These are phyloP conservation scores for Chalcis sispes DNA, from an alignment of 2,888 invertebrate genomes.

Conservation along the genomic window DNA sequence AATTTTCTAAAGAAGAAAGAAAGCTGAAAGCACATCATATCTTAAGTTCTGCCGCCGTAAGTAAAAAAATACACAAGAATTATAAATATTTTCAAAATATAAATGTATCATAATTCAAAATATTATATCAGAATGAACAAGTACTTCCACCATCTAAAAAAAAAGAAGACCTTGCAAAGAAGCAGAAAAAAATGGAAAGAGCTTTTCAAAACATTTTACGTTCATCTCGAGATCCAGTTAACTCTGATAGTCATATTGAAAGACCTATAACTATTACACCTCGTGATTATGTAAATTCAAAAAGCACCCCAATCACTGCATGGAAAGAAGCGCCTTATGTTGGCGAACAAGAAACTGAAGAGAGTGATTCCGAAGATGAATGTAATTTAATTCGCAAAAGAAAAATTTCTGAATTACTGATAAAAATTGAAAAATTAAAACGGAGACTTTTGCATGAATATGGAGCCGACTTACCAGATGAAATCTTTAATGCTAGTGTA, in stretches of 20 bases:
- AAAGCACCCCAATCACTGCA: constrained; percentile 45
- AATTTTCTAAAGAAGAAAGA: constrained; percentile 67
- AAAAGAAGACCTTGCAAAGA: constrained; percentile 74
- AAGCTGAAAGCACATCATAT: constrained; percentile 67
- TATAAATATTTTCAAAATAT: background rate
- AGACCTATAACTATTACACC: constrained; percentile 64
- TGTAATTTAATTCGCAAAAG: constrained; percentile 65
- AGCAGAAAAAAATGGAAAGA: constrained; percentile 78
- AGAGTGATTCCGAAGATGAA: constrained; percentile 51
- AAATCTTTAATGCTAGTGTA: constrained; percentile 68
- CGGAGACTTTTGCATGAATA: constrained; percentile 69
- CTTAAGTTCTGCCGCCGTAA: constrained; percentile 60
- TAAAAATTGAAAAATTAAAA: constrained; percentile 71
- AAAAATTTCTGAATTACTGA: constrained; percentile 70
- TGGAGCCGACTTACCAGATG: constrained; percentile 69
- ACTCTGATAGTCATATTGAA: constrained; percentile 53
- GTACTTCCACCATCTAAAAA: constrained; percentile 66
- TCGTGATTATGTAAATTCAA: constrained; percentile 53
- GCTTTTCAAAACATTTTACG: constrained; percentile 75
- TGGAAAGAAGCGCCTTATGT: constrained; percentile 60
- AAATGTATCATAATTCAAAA: background rate
- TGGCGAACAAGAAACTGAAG: constrained; percentile 34
- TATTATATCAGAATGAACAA: constrained; percentile 55
- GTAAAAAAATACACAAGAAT: constrained; percentile 26
- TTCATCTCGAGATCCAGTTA: constrained; percentile 39